These are phyloP conservation scores for Pemphredon lugubris DNA, from an alignment of 2,888 invertebrate genomes.

Conservation along the genomic window DNA sequence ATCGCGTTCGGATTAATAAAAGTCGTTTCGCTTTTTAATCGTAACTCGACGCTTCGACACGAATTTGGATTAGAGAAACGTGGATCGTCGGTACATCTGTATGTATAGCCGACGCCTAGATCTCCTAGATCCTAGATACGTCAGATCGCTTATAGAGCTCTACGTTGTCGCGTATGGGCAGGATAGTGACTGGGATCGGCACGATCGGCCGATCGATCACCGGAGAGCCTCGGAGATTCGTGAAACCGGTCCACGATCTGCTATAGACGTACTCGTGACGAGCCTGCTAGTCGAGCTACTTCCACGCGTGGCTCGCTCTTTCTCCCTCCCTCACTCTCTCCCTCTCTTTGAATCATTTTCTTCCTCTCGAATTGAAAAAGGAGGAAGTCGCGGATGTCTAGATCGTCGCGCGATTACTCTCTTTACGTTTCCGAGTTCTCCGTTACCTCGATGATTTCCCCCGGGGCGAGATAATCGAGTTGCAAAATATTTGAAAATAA, in stretches of 20 bases:
- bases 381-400: not conserved
- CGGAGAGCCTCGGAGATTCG: conserved; percentile 4
- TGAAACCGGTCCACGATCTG: conserved; percentile 32
- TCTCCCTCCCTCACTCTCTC: too few relatives aligned
- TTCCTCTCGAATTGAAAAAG: too few relatives aligned
- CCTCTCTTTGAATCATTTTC: too few relatives aligned
- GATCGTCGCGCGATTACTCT: conserved; percentile 6
- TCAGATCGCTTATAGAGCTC: not conserved
- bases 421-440: not conserved
- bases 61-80: not conserved
- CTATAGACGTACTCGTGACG: conserved; percentile 4
- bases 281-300: conserved; percentile 6
- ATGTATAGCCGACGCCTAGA: not conserved
- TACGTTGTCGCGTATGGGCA: conserved; percentile 1
- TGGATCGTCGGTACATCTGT: not conserved
- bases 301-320: conserved; percentile 23
- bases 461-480: not conserved
- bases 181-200: conserved; percentile 2
- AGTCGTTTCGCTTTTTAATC: too few relatives aligned
- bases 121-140: conserved; percentile 1
- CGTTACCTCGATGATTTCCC: not conserved
- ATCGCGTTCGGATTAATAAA: not conserved
- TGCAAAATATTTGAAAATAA: not conserved
- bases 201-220: conserved; percentile 25
- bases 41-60: not conserved